Conservation (phyloP, 2,797 vertebrate species). For the Galago senegalensis region DNA sequence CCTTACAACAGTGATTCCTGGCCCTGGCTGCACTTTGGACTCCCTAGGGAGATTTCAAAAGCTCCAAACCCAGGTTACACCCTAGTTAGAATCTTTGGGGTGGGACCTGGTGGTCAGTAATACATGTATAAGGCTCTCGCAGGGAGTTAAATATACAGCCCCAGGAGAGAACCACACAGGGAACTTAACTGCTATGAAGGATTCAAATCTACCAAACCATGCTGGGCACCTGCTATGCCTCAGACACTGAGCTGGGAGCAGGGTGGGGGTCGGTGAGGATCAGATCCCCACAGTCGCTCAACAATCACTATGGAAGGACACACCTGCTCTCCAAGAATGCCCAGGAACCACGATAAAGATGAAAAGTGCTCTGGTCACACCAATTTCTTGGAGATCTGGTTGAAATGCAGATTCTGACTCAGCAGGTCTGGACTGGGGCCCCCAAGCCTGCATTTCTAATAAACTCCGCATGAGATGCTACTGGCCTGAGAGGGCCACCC, state of each 20-base stretch:
- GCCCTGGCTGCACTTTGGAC: neutral
- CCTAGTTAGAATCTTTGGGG: neutral
- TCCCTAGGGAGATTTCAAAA: neutral
- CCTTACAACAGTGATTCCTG: fast-evolving
- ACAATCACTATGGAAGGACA: neutral
- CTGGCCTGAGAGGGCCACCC: neutral
- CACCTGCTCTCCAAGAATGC: neutral
- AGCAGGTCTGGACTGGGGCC: neutral
- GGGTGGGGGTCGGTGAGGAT: neutral
- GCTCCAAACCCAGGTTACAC: neutral
- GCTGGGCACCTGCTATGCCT: neutral
- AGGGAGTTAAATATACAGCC: neutral
- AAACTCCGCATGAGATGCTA: fast-evolving
- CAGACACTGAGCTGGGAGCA: neutral
- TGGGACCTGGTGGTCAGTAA: neutral
- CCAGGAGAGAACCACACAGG: neutral
- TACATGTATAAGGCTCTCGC: neutral
- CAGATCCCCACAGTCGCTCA: neutral
- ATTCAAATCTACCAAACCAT: neutral
- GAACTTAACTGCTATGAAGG: fast-evolving
- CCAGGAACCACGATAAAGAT: neutral
- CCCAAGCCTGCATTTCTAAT: neutral
- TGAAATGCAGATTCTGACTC: neutral
- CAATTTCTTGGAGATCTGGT: neutral
- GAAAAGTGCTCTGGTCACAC: neutral